Percentiles rank a stretch among this genome's conserved stretches.
phyloP scores from a whole-genome alignment of 2,797 vertebrate species.

The Babyrousa celebensis region DNA sequence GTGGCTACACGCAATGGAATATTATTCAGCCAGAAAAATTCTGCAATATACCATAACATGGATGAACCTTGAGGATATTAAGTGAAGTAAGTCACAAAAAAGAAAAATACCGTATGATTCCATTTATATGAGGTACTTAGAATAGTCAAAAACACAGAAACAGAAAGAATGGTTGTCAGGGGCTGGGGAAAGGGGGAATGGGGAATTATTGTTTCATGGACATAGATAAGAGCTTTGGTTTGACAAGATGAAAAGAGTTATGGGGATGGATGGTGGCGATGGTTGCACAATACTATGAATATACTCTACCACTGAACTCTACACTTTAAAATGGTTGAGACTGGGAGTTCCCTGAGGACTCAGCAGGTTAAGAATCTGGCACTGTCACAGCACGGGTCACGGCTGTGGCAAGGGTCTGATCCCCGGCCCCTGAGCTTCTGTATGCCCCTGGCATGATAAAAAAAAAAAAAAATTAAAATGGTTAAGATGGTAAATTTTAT shows the following conservation, averaged over 20 bases:
- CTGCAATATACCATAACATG: neutral
- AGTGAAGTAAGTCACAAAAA: neutral
- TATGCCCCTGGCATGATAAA: no score
- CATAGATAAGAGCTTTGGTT: neutral
- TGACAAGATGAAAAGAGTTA: neutral
- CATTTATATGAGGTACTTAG: neutral
- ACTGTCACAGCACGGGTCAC: no score
- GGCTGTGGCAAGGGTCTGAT: no score
- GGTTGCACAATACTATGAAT: neutral
- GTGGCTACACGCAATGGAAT: neutral
- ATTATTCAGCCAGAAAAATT: constrained; percentile 29
- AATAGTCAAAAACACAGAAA: constrained; percentile 2
- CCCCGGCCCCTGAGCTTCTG: no score
- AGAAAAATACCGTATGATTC: neutral
- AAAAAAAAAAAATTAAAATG: neutral
- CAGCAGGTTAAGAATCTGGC: no score
- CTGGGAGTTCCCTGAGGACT: no score
- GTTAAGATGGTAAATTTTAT: neutral
- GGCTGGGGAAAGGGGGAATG: neutral
- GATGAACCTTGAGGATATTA: neutral
- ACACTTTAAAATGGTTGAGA: neutral
- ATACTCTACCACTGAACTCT: neutral
- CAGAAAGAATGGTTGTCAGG: neutral
- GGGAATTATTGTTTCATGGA: neutral
- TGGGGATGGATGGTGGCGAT: neutral